A percentile compares a stretch with the other conserved stretches of the same genome.
These are phyloP conservation scores for Sylvietta virens DNA, from an alignment of 2,113 vertebrate species.

Conservation along the genomic window DNA sequence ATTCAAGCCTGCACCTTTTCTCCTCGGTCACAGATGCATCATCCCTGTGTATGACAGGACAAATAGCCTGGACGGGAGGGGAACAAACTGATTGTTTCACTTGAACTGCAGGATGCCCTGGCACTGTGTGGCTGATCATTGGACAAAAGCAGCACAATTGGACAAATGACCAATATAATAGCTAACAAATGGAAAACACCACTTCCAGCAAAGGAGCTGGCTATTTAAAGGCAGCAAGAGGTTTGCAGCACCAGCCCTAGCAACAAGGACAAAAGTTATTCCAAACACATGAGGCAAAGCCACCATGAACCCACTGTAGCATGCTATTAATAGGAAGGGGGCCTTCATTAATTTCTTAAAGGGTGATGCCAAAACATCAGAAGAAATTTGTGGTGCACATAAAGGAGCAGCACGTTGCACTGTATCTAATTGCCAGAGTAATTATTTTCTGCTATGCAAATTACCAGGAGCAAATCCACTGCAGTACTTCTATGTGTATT, in stretches of 20 bases:
- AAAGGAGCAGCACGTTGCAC: background rate
- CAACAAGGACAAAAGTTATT: background rate
- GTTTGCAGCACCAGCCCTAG: slow-evolving; percentile 5
- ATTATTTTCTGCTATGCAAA: slow-evolving; percentile 64
- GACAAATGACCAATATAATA: background rate
- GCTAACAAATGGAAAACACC: background rate
- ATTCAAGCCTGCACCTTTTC: background rate
- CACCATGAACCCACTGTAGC: background rate
- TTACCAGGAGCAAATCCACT: slow-evolving; percentile 46
- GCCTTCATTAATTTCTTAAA: slow-evolving; percentile 45
- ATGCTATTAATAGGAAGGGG: slow-evolving; percentile 35
- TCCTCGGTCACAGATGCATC: background rate
- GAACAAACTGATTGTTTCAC: background rate
- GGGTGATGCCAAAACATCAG: background rate
- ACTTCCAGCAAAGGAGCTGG: background rate
- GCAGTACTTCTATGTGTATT: slow-evolving; percentile 34
- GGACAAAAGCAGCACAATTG: background rate
- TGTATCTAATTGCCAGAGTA: slow-evolving; percentile 55
- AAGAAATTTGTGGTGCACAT: background rate
- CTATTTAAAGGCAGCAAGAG: background rate
- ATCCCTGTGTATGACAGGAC: background rate
- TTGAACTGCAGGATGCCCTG: background rate
- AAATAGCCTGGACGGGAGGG: background rate
- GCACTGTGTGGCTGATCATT: background rate
- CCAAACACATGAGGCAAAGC: background rate